Evolutionary conservation across 2,888 invertebrate genomes (phyloP).

Genomic region (Apoda limacodes): DNA sequence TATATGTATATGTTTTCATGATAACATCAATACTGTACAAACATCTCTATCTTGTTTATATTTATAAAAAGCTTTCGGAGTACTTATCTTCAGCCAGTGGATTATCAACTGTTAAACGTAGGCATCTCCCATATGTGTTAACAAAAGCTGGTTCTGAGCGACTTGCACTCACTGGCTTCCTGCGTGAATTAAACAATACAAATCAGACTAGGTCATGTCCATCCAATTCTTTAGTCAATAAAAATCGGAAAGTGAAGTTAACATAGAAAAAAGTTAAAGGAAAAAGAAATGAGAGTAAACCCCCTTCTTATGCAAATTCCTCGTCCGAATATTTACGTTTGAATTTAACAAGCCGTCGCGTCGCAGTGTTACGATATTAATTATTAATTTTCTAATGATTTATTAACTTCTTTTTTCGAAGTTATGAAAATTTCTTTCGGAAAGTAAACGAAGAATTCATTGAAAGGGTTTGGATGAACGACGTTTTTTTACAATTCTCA

Average conservation of each 20-base stretch:
- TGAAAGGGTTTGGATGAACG: conserved; percentile 40
- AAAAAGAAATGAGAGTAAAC: conserved; percentile 24
- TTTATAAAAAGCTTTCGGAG: too few species aligned
- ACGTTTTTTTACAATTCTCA: conserved; percentile 27
- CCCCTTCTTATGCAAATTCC: conserved; percentile 59
- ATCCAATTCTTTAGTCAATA: conserved; percentile 22
- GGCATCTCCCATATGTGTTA: too few species aligned
- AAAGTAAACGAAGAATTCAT: conserved; percentile 39
- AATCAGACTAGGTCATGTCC: too few species aligned
- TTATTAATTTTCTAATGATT: conserved; percentile 66
- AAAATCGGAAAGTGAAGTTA: conserved; percentile 39
- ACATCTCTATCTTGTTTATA: too few species aligned
- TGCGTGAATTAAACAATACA: too few species aligned
- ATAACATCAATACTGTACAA: too few species aligned
- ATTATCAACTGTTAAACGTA: too few species aligned
- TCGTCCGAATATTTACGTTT: conserved; percentile 47
- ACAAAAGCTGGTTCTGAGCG: too few species aligned
- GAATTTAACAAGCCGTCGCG: conserved; percentile 47
- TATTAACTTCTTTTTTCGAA: conserved; percentile 43
- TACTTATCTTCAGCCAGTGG: too few species aligned
- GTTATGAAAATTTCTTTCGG: conserved; percentile 49
- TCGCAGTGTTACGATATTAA: conserved; percentile 44
- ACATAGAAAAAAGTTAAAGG: conserved; percentile 28
- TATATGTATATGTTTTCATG: too few species aligned
- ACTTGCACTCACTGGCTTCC: too few species aligned